A percentile compares a stretch with the other conserved stretches of the same genome.
These are phyloP conservation scores for Drosophila mayaguana DNA, from an alignment of 2,888 invertebrate genomes.

Conservation along the genomic window DNA sequence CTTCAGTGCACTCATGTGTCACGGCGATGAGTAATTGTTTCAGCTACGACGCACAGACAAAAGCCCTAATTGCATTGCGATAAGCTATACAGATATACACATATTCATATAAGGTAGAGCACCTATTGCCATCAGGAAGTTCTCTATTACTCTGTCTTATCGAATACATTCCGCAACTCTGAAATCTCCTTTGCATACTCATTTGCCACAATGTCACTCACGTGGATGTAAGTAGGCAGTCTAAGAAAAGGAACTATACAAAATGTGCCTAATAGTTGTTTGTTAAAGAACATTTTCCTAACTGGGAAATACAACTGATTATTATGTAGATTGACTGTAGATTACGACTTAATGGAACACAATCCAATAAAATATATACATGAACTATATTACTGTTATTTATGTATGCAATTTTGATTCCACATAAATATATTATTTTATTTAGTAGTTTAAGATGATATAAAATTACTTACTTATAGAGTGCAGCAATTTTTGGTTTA, in stretches of 20 bases:
- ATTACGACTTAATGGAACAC: not conserved
- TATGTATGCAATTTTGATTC: no score
- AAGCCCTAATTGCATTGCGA: slow-evolving; percentile 60
- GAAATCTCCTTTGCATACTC: not conserved
- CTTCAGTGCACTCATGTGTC: slow-evolving; percentile 47
- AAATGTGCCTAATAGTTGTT: not conserved
- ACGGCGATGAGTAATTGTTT: slow-evolving; percentile 64
- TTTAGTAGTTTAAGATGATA: no score
- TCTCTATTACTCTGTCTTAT: slow-evolving; percentile 20
- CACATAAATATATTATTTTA: no score
- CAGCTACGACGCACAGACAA: slow-evolving; percentile 32
- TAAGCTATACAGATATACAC: slow-evolving; percentile 37
- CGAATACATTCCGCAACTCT: not conserved
- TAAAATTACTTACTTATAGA: no score
- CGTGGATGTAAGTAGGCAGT: not conserved
- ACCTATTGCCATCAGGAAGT: slow-evolving; percentile 28
- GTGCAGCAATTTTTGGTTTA: no score
- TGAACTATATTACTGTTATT: no score
- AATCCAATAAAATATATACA: no score
- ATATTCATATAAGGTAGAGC: slow-evolving; percentile 8
- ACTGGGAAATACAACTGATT: no score
- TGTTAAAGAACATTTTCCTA: no score
- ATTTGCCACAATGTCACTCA: not conserved
- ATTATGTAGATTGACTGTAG: not conserved
- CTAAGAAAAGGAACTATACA: not conserved